Evolutionary conservation across 2,113 vertebrate species (phyloP).

Genomic region (Odocoileus hemionus): DNA sequence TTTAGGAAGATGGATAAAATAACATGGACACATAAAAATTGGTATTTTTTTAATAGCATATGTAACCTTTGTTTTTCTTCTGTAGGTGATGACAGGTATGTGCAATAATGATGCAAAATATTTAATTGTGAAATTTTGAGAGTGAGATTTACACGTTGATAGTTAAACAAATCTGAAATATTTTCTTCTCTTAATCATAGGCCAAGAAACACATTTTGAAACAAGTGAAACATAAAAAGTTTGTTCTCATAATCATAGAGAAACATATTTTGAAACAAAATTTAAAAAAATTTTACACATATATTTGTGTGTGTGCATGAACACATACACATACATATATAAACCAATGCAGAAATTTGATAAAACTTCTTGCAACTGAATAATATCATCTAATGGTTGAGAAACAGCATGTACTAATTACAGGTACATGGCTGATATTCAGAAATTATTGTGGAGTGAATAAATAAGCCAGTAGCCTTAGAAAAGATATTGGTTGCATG

Average conservation of each 20-base stretch:
- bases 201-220: slow-evolving; percentile 33
- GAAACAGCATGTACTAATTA: background rate
- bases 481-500: background rate
- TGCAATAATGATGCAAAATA: background rate
- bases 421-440: background rate
- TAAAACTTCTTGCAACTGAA: background rate
- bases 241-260: background rate
- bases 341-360: background rate
- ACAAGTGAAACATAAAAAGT: background rate
- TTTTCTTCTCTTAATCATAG: background rate
- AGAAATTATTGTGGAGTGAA: background rate
- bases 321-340: background rate
- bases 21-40: background rate
- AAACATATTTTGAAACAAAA: background rate
- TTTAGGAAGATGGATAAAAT: slow-evolving; percentile 1
- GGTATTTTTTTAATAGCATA: background rate
- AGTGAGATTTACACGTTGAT: background rate
- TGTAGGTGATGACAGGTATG: background rate
- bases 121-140: slow-evolving; percentile 33
- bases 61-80: background rate
- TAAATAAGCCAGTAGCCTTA: background rate
- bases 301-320: background rate
- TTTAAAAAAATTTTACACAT: background rate
- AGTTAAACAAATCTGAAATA: background rate
- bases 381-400: background rate